Base-by-base conservation (phyloP, 2,797 vertebrate species). In the Pseudochaenichthys georgianus region DNA sequence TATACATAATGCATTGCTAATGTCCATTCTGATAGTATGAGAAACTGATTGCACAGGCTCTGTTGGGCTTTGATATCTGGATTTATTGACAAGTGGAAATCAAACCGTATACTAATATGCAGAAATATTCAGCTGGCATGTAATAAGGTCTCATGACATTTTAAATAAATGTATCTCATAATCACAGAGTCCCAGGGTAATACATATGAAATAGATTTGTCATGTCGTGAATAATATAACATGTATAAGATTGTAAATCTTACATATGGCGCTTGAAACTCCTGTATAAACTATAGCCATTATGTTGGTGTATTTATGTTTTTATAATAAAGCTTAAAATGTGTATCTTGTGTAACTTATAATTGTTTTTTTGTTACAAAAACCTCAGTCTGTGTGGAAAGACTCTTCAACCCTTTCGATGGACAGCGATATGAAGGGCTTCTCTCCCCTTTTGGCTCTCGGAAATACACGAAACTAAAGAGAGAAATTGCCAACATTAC, bases 361-460 rank as follows among this genome's bases (percentile, higher is more conserved):
- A 8, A 16, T 15, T 23, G 6, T 0, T 64, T 41, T 38, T 72
- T 58, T 50, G n/a, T 68, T 31, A 45, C 17, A 48, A 34, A 77
- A 61, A 73, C 48, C 34, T 13, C 9, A 70, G 38, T 81, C 60
- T 59, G 15, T 64, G 59, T 55, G 8, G 13, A 47, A 45, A 53
- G 60, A 48, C 34, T 55, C 52, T 82, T 54, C 28, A 28, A 34
- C 46, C 28, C 51, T 68, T 38, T 52, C 67, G 17, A 43, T 54
- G 19, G 15, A 11, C 57, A 62, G 38, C 21, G 66, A 82, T 59
- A 59, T 65, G 12, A 73, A 70, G 9, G 8, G 9, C 46, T 65
- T 76, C 28, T 19, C 15, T 62, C 12, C 28, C 21, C 3, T 50
- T 55, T 68, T 16, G n/a, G 17, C 38, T 58, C 28, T 43, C 21